phyloP scores from a whole-genome alignment of 2,113 vertebrate species.

The Mastomys coucha region DNA sequence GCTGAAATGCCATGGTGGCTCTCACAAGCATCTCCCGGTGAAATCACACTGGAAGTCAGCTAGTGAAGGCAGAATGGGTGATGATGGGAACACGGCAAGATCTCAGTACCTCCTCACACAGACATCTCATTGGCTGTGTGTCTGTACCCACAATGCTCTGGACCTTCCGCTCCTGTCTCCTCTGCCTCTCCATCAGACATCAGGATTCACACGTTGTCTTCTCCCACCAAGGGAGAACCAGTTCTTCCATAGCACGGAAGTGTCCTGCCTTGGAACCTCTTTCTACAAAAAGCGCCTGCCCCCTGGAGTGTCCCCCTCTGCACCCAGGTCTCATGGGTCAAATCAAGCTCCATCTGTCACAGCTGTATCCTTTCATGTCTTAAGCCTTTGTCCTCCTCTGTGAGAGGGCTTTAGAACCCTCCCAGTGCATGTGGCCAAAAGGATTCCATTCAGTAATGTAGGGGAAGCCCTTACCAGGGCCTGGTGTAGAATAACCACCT shows the following conservation, averaged over 20 bases:
- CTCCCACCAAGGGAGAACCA: not conserved
- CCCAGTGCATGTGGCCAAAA: not conserved
- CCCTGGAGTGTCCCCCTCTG: not conserved
- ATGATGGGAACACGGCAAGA: not conserved
- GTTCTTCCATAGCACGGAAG: not conserved
- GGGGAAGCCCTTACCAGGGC: not conserved
- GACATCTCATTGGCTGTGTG: not conserved
- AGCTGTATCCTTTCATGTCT: not conserved
- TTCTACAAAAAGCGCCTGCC: not conserved
- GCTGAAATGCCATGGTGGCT: conserved; percentile 23
- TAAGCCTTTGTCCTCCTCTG: not conserved
- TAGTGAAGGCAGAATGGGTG: not conserved
- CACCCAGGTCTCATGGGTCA: not conserved
- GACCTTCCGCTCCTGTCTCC: too few relatives aligned
- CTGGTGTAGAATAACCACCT: not conserved
- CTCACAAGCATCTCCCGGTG: not conserved
- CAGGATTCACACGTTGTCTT: not conserved
- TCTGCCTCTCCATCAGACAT: not conserved
- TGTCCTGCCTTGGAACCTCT: not conserved
- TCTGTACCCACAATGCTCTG: not conserved
- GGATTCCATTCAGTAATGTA: not conserved
- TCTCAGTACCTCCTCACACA: not conserved
- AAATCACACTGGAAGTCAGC: not conserved
- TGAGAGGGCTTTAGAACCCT: not conserved
- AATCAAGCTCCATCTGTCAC: fast-evolving